phyloP scores from a whole-genome alignment of 2,797 vertebrate species.

The Sebastolobus altivelis region DNA sequence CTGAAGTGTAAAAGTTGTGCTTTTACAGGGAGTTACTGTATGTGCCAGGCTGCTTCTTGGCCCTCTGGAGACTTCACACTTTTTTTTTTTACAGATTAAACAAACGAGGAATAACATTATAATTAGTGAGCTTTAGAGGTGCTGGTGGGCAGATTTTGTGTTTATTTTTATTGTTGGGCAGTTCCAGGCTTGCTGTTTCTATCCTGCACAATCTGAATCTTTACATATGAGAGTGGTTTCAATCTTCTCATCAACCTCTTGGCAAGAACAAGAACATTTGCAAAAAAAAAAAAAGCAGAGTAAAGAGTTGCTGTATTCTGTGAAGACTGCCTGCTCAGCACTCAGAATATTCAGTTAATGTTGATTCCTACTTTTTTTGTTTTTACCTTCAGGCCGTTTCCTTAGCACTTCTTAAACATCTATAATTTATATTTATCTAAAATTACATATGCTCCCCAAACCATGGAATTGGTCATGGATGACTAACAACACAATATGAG shows the following conservation, averaged over 20 bases:
- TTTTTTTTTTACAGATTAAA: background rate
- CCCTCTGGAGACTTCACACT: background rate
- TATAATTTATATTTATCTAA: background rate
- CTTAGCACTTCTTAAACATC: background rate
- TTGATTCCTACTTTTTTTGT: background rate
- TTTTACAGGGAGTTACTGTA: background rate
- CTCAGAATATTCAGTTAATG: background rate
- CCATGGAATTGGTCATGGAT: constrained; percentile 8
- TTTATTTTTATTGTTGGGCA: background rate
- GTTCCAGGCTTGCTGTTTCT: background rate
- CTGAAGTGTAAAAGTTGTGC: background rate
- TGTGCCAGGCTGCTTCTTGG: background rate
- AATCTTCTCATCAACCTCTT: background rate
- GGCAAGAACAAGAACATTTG: background rate
- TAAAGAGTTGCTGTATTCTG: background rate
- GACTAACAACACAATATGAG: background rate
- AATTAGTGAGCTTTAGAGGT: background rate
- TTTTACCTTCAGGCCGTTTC: background rate
- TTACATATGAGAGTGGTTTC: background rate
- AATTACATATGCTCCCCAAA: background rate
- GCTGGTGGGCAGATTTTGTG: background rate
- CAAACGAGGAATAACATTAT: background rate
- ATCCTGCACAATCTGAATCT: background rate
- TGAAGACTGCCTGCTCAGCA: background rate
- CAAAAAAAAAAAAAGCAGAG: too few relatives aligned